These are phyloP conservation scores for Bombus cullumanus DNA, from an alignment of 1,140 invertebrate genomes.

Conservation along the genomic window DNA sequence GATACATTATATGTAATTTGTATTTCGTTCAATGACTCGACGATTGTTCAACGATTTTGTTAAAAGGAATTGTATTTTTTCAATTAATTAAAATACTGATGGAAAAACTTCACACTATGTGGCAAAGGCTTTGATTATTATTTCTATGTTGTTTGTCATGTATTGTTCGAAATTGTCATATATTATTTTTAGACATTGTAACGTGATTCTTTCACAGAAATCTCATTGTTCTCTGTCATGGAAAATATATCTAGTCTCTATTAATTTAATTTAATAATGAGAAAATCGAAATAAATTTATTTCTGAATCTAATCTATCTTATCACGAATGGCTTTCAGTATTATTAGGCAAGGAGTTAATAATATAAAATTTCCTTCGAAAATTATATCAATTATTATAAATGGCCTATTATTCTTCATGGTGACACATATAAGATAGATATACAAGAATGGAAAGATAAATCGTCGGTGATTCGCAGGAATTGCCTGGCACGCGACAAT, in stretches of 20 bases:
- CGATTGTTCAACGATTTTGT: too few relatives aligned
- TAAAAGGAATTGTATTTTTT: background rate
- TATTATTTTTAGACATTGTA: background rate
- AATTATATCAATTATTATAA: background rate
- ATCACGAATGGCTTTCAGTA: background rate
- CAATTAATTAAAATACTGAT: background rate
- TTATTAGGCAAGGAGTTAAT: background rate
- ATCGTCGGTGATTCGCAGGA: conserved; percentile 26
- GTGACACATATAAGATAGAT: background rate
- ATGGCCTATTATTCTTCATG: background rate
- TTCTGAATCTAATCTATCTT: too few relatives aligned
- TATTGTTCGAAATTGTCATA: too few relatives aligned
- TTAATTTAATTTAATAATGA: too few relatives aligned
- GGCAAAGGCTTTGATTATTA: background rate
- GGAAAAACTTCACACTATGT: background rate
- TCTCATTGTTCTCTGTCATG: too few relatives aligned
- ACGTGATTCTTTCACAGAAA: too few relatives aligned
- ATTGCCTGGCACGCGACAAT: conserved; percentile 40
- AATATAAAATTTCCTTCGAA: background rate
- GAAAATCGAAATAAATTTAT: too few relatives aligned
- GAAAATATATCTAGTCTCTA: too few relatives aligned
- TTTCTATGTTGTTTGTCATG: background rate
- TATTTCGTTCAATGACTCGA: too few relatives aligned
- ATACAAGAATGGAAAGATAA: conserved; percentile 16
- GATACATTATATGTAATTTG: background rate